Conservation (phyloP, 2,797 vertebrate species). For the Dallia pectoralis region DNA sequence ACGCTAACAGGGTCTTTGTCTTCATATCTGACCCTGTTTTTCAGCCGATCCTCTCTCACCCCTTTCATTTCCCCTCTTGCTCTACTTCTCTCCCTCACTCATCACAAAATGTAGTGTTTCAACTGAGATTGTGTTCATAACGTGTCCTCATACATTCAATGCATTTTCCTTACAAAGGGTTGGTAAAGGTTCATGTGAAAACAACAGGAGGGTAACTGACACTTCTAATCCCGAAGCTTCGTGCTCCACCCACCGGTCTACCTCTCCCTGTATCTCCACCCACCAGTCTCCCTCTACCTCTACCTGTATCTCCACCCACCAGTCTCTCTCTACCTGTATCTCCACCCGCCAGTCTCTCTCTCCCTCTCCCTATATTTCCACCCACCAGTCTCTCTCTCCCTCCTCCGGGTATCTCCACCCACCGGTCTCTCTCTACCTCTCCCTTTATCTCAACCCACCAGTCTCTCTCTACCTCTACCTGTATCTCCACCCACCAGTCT, state of each 20-base stretch:
- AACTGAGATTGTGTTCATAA: too few relatives aligned
- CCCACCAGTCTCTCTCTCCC: too few relatives aligned
- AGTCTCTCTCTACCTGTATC: constrained; percentile 2
- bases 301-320: neutral
- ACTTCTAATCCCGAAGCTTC: too few relatives aligned
- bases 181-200: too few relatives aligned
- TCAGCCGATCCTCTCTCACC: constrained; percentile 19
- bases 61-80: constrained; percentile 19
- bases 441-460: too few relatives aligned
- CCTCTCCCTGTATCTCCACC: neutral
- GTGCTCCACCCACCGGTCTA: too few relatives aligned
- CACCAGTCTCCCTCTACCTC: neutral
- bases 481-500: too few relatives aligned
- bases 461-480: neutral
- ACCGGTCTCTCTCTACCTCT: neutral
- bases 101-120: neutral
- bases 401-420: too few relatives aligned
- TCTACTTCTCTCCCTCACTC: neutral
- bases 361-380: neutral
- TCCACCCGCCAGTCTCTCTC: neutral
- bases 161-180: too few relatives aligned
- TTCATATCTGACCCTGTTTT: neutral
- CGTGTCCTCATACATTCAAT: too few relatives aligned
- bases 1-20: constrained; percentile 55
- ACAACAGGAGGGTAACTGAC: too few relatives aligned